A percentile compares a stretch with the other conserved stretches of the same genome.
Evolutionary conservation across 1,140 invertebrate genomes (phyloP).

Genomic region (Branchinecta lindahli): DNA sequence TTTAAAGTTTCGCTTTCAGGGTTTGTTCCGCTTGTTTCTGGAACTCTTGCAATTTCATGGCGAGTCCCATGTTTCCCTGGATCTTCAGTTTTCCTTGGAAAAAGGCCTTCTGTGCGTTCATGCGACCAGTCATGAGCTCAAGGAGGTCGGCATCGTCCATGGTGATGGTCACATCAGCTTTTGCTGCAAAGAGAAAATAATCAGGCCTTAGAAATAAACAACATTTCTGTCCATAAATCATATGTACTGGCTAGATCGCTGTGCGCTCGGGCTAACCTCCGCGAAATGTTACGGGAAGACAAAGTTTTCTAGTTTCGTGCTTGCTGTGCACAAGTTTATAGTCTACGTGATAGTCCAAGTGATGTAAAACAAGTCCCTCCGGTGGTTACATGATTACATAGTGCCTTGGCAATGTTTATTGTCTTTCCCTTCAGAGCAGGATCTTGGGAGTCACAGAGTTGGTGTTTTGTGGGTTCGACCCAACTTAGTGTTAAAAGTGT

Average conservation of each 20-base stretch:
- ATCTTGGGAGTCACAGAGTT: too few relatives aligned
- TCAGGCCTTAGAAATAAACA: slow-evolving; percentile 6
- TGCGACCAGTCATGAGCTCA: slow-evolving; percentile 69
- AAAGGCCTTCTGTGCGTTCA: slow-evolving; percentile 91
- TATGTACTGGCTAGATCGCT: neutral
- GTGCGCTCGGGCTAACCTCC: slow-evolving; percentile 1
- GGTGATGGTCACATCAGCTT: slow-evolving; percentile 80
- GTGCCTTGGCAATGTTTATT: too few relatives aligned
- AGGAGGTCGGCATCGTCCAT: slow-evolving; percentile 70
- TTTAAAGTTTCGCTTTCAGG: slow-evolving; percentile 51
- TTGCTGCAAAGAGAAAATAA: slow-evolving; percentile 38
- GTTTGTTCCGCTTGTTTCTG: slow-evolving; percentile 38
- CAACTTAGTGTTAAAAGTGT: too few relatives aligned
- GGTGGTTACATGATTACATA: too few relatives aligned
- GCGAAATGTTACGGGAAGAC: too few relatives aligned
- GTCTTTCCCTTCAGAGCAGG: too few relatives aligned
- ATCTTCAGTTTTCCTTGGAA: slow-evolving; percentile 94
- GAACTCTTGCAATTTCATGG: slow-evolving; percentile 80
- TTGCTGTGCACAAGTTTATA: too few relatives aligned
- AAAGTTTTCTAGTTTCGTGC: too few relatives aligned
- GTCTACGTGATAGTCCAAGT: too few relatives aligned
- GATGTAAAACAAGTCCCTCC: too few relatives aligned
- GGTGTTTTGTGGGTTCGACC: too few relatives aligned
- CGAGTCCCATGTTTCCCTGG: slow-evolving; percentile 87
- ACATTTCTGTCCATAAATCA: neutral